Percentiles rank a stretch among this genome's conserved stretches.
phyloP scores from a whole-genome alignment of 2,888 invertebrate genomes.

The Oeneis ivallda region DNA sequence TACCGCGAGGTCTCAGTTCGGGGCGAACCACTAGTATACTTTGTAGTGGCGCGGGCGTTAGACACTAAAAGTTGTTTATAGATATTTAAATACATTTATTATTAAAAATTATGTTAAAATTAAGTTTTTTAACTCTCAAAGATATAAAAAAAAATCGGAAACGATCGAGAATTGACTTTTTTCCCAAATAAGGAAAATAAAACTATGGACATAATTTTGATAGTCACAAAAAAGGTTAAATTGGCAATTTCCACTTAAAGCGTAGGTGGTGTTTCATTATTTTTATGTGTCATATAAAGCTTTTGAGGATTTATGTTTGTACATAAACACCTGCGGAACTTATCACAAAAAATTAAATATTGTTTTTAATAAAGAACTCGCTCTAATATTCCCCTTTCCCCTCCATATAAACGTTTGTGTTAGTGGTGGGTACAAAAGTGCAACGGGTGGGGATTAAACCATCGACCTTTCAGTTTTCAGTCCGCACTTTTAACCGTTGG shows the following conservation, averaged over 20 bases:
- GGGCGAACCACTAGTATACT: too few species aligned
- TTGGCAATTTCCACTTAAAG: neutral
- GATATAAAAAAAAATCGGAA: conserved; percentile 10
- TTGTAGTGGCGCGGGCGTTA: too few species aligned
- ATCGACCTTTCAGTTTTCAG: too few species aligned
- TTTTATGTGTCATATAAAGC: neutral
- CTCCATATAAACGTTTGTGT: too few species aligned
- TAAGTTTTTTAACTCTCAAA: neutral
- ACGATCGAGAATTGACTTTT: neutral
- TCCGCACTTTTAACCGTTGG: too few species aligned
- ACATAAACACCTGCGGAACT: neutral
- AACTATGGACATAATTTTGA: conserved; percentile 14
- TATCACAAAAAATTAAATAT: neutral
- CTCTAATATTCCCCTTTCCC: too few species aligned
- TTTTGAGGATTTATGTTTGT: neutral
- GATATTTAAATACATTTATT: too few species aligned
- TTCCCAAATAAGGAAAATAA: conserved; percentile 9
- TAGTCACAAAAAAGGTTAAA: conserved; percentile 1
- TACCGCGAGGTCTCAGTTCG: too few species aligned
- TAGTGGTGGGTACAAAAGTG: too few species aligned
- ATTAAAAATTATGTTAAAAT: neutral
- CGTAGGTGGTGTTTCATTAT: conserved; percentile 1
- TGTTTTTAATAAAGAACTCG: too few species aligned
- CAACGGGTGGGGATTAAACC: too few species aligned
- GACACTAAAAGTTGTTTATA: too few species aligned